Conservation (phyloP, 2,888 invertebrate species). For the Sesia apiformis region DNA sequence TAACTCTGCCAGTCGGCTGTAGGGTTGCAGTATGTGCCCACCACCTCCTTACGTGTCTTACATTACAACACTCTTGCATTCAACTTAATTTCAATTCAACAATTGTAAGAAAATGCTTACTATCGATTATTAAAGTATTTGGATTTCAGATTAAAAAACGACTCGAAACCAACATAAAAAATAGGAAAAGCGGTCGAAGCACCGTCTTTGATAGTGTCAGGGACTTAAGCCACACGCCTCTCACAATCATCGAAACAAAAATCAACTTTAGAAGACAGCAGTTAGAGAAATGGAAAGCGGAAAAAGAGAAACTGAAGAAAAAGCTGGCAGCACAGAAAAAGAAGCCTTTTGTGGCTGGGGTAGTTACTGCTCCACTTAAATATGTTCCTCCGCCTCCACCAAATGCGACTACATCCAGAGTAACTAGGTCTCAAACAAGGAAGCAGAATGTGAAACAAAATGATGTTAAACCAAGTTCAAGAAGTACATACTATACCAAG, state of each 20-base stretch:
- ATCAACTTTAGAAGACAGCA: conserved; percentile 40
- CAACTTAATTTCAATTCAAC: no score
- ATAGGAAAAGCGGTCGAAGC: conserved; percentile 38
- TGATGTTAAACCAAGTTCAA: conserved; percentile 7
- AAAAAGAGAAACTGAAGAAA: conserved; percentile 50
- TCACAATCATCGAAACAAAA: conserved; percentile 24
- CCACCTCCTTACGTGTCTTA: no score
- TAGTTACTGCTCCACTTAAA: conserved; percentile 31
- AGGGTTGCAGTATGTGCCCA: no score
- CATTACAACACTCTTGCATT: no score
- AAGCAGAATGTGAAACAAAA: conserved; percentile 12
- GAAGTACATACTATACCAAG: conserved; percentile 4
- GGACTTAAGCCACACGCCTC: conserved; percentile 30
- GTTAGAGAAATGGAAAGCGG: conserved; percentile 57
- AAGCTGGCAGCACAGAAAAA: conserved; percentile 39
- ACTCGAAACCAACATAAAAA: conserved; percentile 31
- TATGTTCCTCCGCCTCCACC: conserved; percentile 44
- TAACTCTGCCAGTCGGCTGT: no score
- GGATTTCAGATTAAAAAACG: conserved; percentile 45
- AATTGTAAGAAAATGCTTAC: no score
- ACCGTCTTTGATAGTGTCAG: conserved; percentile 43
- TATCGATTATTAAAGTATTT: conserved; percentile 8
- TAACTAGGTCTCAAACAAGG: conserved; percentile 46
- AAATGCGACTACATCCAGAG: conserved; percentile 32
- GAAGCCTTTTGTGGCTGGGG: conserved; percentile 52